Percentiles rank a stretch among this genome's conserved stretches.
These are phyloP conservation scores for Coleophora deauratella DNA, from an alignment of 2,888 invertebrate species.

Conservation along the genomic window DNA sequence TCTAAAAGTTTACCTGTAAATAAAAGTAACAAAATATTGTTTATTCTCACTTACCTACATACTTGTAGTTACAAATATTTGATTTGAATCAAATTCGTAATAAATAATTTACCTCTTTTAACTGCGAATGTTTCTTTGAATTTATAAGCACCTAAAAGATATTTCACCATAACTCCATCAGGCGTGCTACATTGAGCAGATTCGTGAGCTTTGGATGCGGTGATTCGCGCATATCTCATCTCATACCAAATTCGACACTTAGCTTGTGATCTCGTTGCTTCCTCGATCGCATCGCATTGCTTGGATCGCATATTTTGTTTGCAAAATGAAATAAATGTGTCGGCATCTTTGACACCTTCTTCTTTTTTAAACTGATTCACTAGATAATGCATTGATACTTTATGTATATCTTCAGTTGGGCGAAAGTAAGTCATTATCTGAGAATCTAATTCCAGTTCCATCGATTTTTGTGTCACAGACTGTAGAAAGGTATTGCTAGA, in stretches of 20 bases:
- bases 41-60: too few species aligned
- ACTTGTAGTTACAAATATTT: too few species aligned
- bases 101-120: background rate
- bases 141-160: background rate
- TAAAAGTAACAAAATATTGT: too few species aligned
- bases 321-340: background rate
- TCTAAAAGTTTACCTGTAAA: too few species aligned
- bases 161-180: background rate
- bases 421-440: constrained; percentile 1
- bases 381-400: constrained; percentile 6
- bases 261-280: constrained; percentile 5
- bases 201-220: constrained; percentile 11
- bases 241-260: constrained; percentile 13
- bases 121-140: background rate
- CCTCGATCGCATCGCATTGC: too few species aligned
- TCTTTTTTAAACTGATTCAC: too few species aligned
- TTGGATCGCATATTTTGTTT: background rate
- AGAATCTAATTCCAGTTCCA: constrained; percentile 1
- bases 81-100: background rate
- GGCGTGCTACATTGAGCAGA: background rate
- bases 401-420: constrained; percentile 2
- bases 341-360: too few species aligned
- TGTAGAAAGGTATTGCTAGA: background rate
- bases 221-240: too few species aligned
- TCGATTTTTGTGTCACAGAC: background rate